Evolutionary conservation across 2,113 vertebrate species (phyloP).

Genomic region (Plecotus auritus): DNA sequence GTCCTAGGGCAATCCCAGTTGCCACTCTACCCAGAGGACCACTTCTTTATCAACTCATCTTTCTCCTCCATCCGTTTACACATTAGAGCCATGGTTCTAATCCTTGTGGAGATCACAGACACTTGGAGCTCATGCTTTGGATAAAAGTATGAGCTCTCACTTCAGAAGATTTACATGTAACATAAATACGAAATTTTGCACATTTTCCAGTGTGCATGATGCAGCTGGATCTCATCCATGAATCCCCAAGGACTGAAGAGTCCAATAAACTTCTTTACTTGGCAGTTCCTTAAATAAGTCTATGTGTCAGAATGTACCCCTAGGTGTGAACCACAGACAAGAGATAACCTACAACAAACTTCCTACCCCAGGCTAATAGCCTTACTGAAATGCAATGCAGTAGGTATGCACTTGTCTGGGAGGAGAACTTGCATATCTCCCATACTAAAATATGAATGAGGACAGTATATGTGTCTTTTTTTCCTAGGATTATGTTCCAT

Average conservation of each 20-base stretch:
- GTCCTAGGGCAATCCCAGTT: neutral
- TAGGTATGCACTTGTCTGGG: neutral
- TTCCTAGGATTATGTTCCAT: neutral
- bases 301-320: neutral
- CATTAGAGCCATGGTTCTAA: neutral
- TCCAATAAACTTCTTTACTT: neutral
- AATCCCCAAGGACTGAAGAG: neutral
- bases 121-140: neutral
- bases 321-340: neutral
- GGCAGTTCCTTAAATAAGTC: neutral
- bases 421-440: neutral
- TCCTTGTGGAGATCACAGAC: neutral
- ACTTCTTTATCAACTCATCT: neutral
- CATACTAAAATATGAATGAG: neutral
- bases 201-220: neutral
- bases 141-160: neutral
- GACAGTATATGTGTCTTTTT: neutral
- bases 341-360: neutral
- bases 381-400: neutral
- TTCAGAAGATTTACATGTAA: neutral
- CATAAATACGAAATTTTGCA: neutral
- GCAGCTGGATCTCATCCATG: neutral
- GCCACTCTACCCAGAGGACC: neutral
- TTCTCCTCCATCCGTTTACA: neutral
- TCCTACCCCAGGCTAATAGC: neutral